Evolutionary conservation across 1,140 invertebrate genomes (phyloP), one percentile per base, ranked within the genome.

Genomic region (Hyles vespertilio): DNA sequence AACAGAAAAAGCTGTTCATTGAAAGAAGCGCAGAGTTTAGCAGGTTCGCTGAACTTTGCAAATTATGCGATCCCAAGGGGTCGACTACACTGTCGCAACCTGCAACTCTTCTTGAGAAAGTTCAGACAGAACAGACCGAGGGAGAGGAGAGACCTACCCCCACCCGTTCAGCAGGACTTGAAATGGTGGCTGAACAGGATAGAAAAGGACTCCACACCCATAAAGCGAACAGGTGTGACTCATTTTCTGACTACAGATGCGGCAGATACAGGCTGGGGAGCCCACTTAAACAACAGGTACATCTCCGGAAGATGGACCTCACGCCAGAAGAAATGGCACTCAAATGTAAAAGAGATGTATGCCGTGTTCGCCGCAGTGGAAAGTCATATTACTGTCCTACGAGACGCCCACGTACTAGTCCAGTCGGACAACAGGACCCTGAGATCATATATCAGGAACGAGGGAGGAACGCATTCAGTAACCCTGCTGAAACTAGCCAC

Each of bases 11-110:
- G 33, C 32, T 60, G 57, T 53, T 61, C 61, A 32, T 51, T 70
- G 32, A 67, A 55, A 64, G 56, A 69, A 45, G 40, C 44, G 9
- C 71, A 74, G 33, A 49, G 36, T 0, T 51, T 74, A 47, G 57
- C 66, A 47, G 58, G 59, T 32, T 56, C 47, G 58, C 51, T 75
- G 5, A 86, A 91, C 3, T n/a, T 89, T 65, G 87, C 89, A 79
- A 60, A 90, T 90, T 63, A 89, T 89, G 64, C 91, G 77, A 60
- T 90, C 90, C 72, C 67, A 87, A 57, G 89, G 89, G 48, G 91
- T 89, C 68, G 70, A 5, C 58, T 74, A 12, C 59, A 70, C 46
- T 67, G 58, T 40, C 56, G 68, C 6, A 56, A 45, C 4, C 46
- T 77, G 32, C 65, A 65, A 55, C 59, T 49, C 45, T 67, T 32